Evolutionary conservation across 1,140 invertebrate species (phyloP).

Genomic region (Drosophila ambigua): DNA sequence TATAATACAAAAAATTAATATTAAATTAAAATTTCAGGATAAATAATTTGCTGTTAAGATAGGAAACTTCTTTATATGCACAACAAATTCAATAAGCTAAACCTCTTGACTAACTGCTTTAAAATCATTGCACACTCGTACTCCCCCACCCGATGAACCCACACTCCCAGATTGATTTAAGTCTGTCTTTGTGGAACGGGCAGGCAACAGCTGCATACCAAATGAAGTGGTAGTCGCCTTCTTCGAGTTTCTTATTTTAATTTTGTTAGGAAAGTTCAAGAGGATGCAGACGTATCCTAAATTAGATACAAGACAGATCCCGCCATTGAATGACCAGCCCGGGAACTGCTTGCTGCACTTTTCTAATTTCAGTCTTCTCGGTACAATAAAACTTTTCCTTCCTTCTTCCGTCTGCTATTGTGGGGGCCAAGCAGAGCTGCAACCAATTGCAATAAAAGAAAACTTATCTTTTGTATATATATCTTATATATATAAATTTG

Average conservation of each 20-base stretch:
- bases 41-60: too few species aligned
- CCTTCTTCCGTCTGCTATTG: constrained; percentile 3
- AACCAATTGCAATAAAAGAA: constrained; percentile 75
- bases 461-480: constrained; percentile 68
- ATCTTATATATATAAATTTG: constrained; percentile 38
- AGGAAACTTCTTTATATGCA: too few species aligned
- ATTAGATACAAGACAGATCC: constrained; percentile 61
- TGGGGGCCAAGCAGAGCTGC: constrained; percentile 31
- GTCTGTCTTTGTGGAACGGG: constrained; percentile 9
- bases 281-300: constrained; percentile 60
- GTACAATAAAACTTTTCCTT: constrained; percentile 75
- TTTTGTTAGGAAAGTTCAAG: constrained; percentile 60
- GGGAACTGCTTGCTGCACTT: constrained; percentile 47
- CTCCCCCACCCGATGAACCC: constrained; percentile 12
- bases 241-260: constrained; percentile 66
- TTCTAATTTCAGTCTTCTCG: constrained; percentile 66
- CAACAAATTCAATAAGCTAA: constrained; percentile 18
- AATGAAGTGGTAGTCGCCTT: constrained; percentile 9
- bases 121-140: constrained; percentile 9
- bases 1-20: too few species aligned
- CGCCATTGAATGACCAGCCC: constrained; percentile 64
- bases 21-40: too few species aligned
- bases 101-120: constrained; percentile 24
- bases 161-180: constrained; percentile 39
- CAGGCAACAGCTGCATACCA: constrained; percentile 55